Percentiles rank a stretch among this genome's conserved stretches.
Conservation (phyloP, 1,140 invertebrate genomes). For the Drosophila saltans region DNA sequence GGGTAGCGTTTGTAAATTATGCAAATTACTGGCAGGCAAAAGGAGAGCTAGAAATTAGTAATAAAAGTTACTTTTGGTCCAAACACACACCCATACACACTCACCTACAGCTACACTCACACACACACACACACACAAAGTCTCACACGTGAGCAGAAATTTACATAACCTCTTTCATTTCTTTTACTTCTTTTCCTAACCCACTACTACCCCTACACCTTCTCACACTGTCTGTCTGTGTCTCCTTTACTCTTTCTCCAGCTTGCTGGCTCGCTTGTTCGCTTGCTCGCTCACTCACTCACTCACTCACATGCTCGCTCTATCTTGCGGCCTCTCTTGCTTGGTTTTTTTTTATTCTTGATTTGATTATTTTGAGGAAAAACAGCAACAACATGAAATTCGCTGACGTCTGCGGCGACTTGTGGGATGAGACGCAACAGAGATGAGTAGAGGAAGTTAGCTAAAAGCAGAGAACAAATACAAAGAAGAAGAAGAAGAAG, state of each 20-base stretch:
- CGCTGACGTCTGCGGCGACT: slow-evolving; percentile 21
- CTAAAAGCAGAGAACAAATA: slow-evolving; percentile 34
- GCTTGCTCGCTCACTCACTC: no score
- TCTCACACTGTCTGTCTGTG: neutral
- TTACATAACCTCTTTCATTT: slow-evolving; percentile 73
- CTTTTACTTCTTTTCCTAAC: neutral
- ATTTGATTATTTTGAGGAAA: slow-evolving; percentile 71
- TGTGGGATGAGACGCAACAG: slow-evolving; percentile 47
- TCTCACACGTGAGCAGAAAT: slow-evolving; percentile 51
- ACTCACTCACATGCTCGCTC: neutral
- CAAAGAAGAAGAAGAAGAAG: no score
- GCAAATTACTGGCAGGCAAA: slow-evolving; percentile 56
- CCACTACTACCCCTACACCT: neutral
- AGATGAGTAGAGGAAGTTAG: slow-evolving; percentile 15
- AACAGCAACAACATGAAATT: slow-evolving; percentile 14
- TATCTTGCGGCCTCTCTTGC: neutral
- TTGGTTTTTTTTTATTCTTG: slow-evolving; percentile 23
- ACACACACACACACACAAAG: slow-evolving; percentile 8
- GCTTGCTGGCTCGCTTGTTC: neutral
- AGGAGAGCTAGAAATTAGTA: slow-evolving; percentile 49
- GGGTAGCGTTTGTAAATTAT: slow-evolving; percentile 54
- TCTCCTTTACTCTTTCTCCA: neutral
- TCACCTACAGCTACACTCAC: neutral
- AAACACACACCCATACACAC: slow-evolving; percentile 3
- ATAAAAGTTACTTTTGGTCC: slow-evolving; percentile 47